Evolutionary conservation across 1,140 invertebrate species (phyloP).

Genomic region (Trichoplusia ni): DNA sequence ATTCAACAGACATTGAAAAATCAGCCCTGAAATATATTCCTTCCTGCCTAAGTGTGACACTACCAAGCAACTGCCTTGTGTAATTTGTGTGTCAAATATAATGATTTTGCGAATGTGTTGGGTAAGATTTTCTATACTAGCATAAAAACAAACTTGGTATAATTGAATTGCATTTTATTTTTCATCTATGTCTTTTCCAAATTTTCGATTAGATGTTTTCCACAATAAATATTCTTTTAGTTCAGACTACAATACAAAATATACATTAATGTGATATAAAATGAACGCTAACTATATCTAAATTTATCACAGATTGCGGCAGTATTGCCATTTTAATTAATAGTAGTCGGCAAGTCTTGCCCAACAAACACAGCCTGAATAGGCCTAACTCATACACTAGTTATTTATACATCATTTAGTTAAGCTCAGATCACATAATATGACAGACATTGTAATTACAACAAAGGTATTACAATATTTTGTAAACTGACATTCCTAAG

Average conservation of each 20-base stretch:
- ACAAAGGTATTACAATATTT: slow-evolving; percentile 18
- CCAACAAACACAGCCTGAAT: slow-evolving; percentile 63
- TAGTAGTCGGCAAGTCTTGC: slow-evolving; percentile 66
- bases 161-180: slow-evolving; percentile 27
- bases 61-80: no score
- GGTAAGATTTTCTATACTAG: background rate
- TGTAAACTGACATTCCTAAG: slow-evolving; percentile 2
- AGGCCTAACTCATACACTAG: slow-evolving; percentile 50
- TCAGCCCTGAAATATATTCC: no score
- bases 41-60: no score
- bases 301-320: slow-evolving; percentile 79
- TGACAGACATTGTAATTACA: slow-evolving; percentile 27
- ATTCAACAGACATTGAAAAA: no score
- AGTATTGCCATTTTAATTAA: slow-evolving; percentile 63
- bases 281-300: slow-evolving; percentile 63
- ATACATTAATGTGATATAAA: slow-evolving; percentile 65
- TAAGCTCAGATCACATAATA: slow-evolving; percentile 34
- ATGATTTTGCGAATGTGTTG: background rate
- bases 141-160: slow-evolving; percentile 8
- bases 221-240: slow-evolving; percentile 78
- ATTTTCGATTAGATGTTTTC: slow-evolving; percentile 58
- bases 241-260: slow-evolving; percentile 75
- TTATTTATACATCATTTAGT: slow-evolving; percentile 33
- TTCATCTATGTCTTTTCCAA: slow-evolving; percentile 55
- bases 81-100: background rate